Conservation (phyloP, 2,797 vertebrate genomes). For the Sternotherus odoratus region DNA sequence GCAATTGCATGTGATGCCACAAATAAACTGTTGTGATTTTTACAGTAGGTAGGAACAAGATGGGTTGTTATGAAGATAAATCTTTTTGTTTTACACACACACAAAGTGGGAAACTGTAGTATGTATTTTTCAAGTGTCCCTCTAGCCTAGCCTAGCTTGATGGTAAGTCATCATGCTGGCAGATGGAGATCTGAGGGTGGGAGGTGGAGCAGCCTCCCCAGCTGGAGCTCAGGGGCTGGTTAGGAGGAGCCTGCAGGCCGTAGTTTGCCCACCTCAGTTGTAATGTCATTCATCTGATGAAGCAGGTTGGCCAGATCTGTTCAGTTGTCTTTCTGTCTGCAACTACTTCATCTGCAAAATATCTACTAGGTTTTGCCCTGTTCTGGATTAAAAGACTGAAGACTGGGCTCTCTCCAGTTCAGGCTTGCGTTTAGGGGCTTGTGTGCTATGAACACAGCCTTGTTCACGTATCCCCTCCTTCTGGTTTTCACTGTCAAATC, state of each 20-base stretch:
- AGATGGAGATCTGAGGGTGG: not conserved
- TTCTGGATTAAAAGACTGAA: not conserved
- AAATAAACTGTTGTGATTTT: not conserved
- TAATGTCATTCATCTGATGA: not conserved
- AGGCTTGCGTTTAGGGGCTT: not conserved
- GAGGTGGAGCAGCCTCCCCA: too few species aligned
- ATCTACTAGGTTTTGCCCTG: not conserved
- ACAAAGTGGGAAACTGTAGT: not conserved
- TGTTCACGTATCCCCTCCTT: not conserved
- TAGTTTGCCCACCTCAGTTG: too few species aligned
- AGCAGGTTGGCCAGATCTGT: not conserved
- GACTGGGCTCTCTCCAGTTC: not conserved
- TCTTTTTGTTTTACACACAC: not conserved
- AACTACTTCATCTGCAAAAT: slow-evolving; percentile 7
- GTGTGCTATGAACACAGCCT: not conserved
- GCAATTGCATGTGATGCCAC: not conserved
- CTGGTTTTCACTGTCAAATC: not conserved
- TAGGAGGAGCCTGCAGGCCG: too few species aligned
- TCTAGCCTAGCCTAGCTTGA: not conserved
- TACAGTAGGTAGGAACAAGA: not conserved
- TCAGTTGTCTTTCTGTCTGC: not conserved
- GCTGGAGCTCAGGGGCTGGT: too few species aligned
- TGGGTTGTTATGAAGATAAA: not conserved
- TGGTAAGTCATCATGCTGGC: not conserved
- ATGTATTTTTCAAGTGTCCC: not conserved